Evolutionary conservation across 2,888 invertebrate genomes (phyloP), one percentile per base, ranked within the genome.

Genomic region (Chaetogeoica ovagalla): DNA sequence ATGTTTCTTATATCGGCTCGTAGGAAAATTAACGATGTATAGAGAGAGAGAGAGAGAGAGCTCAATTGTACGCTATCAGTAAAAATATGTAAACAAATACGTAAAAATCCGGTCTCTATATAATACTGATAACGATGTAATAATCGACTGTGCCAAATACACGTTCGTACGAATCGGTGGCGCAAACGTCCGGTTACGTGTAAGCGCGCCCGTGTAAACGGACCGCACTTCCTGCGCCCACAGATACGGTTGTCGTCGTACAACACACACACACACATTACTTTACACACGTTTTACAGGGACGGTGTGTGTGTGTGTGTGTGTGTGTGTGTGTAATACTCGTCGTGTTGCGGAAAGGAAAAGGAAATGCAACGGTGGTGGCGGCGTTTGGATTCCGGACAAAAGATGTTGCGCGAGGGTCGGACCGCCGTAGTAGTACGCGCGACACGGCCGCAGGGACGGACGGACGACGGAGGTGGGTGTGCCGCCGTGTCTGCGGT

Each of bases 401-500:
- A 79, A 79, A 79, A 79, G 79, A 79, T 65, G 71, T 55, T 69
- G 52, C 43, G 43, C 43, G 79, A 70, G 62, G 70, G 79, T 52
- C 48, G 77, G 19, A 9, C 39, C 17, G 59, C 6, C 2, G 4
- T 2, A 2, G 6, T 2, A 5, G 6, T 6, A 6, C 9, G 43
- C 7, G 43, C 9, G 43, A 11, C 7, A 15, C 43, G 60, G 37
- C 30, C 69, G 69, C 23, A 17, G 52, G 43, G 13, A 52, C 3
- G 17, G 62, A 30, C n/a, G 62, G 48, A 37, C 13, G 43, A 55
- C 48, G 48, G 11, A 11, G 48, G 65, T 71, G 79, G 71, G 55
- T 66, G 75, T 68, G 66, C 52, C 63, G 74, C 65, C 77, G 77
- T 77, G 69, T 79, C 77, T 79, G 79, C 79, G 79, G 79, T 79